These are phyloP conservation scores for Cebus imitator DNA, from an alignment of 2,113 vertebrate species.

Conservation along the genomic window DNA sequence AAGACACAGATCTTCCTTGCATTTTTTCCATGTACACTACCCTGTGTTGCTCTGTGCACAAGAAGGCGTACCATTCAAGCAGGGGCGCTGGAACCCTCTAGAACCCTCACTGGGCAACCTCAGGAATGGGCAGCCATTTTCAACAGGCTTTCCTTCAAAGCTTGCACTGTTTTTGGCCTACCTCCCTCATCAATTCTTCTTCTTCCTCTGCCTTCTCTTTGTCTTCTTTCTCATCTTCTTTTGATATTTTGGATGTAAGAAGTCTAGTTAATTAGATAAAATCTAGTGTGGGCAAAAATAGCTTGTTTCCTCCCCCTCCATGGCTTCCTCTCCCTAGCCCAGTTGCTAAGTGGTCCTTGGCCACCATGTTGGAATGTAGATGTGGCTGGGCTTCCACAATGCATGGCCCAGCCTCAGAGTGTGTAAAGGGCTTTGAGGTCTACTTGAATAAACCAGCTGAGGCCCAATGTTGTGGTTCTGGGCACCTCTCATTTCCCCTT, in stretches of 20 bases:
- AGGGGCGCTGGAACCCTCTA: neutral
- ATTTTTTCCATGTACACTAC: neutral
- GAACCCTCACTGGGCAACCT: neutral
- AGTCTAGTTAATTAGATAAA: neutral
- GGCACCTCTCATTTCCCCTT: conserved; percentile 56
- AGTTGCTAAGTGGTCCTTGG: neutral
- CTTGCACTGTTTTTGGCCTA: neutral
- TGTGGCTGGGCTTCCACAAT: neutral
- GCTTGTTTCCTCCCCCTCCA: neutral
- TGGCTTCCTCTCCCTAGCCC: neutral
- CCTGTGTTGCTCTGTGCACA: neutral
- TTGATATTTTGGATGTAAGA: neutral
- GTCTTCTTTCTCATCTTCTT: conserved; percentile 17
- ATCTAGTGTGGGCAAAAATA: neutral
- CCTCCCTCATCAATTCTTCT: neutral
- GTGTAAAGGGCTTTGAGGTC: neutral
- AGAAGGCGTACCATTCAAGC: neutral
- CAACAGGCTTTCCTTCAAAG: neutral
- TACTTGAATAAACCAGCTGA: neutral
- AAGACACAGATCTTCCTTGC: neutral
- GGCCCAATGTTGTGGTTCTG: conserved; percentile 42
- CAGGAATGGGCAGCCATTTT: neutral
- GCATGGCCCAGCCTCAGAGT: neutral
- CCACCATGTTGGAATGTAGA: neutral
- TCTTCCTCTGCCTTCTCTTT: neutral